A percentile compares a stretch with the other conserved stretches of the same genome.
phyloP scores from a whole-genome alignment of 2,113 vertebrate species.

The Callithrix jacchus region DNA sequence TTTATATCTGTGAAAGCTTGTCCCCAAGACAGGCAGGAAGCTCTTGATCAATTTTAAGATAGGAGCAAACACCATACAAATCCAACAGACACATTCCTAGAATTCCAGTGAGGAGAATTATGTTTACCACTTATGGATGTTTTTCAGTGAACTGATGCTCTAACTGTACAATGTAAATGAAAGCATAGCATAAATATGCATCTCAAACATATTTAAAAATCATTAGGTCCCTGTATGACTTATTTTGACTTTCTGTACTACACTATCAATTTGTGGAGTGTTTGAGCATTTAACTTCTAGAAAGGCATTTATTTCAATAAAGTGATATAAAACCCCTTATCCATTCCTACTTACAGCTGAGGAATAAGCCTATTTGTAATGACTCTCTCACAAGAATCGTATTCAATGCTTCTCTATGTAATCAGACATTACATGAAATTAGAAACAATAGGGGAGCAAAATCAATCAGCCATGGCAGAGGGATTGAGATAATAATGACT shows the following conservation, averaged over 20 bases:
- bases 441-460: constrained; percentile 79
- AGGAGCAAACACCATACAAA: neutral
- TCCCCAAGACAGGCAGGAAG: neutral
- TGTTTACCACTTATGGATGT: neutral
- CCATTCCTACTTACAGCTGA: constrained; percentile 62
- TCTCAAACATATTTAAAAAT: neutral
- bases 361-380: constrained; percentile 67
- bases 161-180: neutral
- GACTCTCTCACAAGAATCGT: constrained; percentile 47
- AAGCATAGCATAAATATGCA: neutral
- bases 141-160: neutral
- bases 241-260: constrained; percentile 6
- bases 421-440: constrained; percentile 77
- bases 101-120: constrained; percentile 30
- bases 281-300: constrained; percentile 37
- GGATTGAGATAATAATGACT: constrained; percentile 80
- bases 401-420: constrained; percentile 61
- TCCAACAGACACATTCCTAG: neutral
- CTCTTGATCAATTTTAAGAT: neutral
- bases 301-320: constrained; percentile 68
- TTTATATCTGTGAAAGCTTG: neutral
- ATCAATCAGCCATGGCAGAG: constrained; percentile 80
- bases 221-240: neutral
- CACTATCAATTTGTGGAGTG: neutral
- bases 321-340: constrained; percentile 47